phyloP scores from a whole-genome alignment of 2,797 vertebrate species.

The Melanitta fusca region DNA sequence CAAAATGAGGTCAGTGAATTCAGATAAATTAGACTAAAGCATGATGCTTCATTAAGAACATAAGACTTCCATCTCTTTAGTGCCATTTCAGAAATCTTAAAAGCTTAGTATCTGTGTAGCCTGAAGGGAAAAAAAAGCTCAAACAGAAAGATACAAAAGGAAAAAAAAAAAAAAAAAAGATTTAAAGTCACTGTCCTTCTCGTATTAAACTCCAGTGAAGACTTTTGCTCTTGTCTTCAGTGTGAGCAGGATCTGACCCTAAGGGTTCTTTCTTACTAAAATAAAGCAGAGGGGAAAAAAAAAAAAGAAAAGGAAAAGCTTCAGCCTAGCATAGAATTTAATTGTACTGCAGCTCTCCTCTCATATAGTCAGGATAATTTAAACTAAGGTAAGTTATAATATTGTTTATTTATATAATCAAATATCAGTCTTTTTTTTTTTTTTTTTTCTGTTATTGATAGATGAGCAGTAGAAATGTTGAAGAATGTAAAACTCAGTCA shows the following conservation, averaged over 20 bases:
- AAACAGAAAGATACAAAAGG: constrained; percentile 11
- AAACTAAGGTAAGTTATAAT: constrained; percentile 71
- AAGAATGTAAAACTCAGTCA: not conserved
- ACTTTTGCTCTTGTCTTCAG: constrained; percentile 22
- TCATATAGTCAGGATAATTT: not conserved
- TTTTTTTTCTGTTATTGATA: constrained; percentile 24
- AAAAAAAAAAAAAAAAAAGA: not conserved
- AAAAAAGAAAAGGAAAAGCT: not conserved
- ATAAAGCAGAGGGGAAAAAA: not conserved
- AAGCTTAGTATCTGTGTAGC: constrained; percentile 72
- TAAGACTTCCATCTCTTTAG: constrained; percentile 45
- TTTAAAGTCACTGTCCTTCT: constrained; percentile 29
- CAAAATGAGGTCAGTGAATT: constrained; percentile 71
- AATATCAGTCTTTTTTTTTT: not conserved
- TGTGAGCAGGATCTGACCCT: constrained; percentile 23
- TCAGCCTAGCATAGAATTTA: constrained; percentile 30
- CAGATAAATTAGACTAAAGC: constrained; percentile 21
- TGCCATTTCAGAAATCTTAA: constrained; percentile 70
- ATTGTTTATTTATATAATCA: not conserved
- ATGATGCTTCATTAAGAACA: constrained; percentile 39
- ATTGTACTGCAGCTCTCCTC: not conserved
- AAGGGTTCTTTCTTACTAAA: constrained; percentile 28
- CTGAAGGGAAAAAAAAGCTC: constrained; percentile 62
- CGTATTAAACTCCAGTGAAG: constrained; percentile 9
- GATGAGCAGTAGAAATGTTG: not conserved